Evolutionary conservation across 2,113 vertebrate species (phyloP).

Genomic region (Hemibagrus wyckioides): DNA sequence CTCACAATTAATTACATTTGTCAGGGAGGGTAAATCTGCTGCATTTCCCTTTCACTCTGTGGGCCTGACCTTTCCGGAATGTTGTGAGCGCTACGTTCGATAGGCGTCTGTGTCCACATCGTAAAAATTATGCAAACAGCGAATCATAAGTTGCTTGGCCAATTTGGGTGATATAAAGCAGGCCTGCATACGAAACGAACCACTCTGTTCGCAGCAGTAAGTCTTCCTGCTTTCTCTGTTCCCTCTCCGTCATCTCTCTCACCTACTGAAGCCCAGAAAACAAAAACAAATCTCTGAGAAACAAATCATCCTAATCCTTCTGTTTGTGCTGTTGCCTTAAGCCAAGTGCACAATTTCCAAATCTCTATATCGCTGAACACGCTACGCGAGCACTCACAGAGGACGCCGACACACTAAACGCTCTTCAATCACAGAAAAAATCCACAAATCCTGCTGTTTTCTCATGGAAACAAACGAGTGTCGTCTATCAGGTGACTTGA

Average conservation of each 20-base stretch:
- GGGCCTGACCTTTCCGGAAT: conserved; percentile 40
- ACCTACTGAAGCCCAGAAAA: neutral
- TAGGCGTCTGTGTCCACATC: neutral
- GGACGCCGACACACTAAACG: neutral
- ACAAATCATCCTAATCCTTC: conserved; percentile 13
- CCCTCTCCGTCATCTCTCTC: neutral
- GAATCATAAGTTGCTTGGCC: conserved; percentile 24
- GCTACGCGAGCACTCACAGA: neutral
- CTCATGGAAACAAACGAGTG: too few relatives aligned
- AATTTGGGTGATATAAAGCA: conserved; percentile 37
- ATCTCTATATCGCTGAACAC: neutral
- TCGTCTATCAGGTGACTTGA: neutral
- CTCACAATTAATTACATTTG: conserved; percentile 42
- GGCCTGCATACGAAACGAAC: conserved; percentile 1
- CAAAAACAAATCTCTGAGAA: conserved; percentile 10
- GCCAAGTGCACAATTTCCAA: neutral
- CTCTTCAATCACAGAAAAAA: neutral
- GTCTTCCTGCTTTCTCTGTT: neutral
- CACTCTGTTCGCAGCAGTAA: conserved; percentile 8
- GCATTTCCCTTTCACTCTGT: conserved; percentile 18
- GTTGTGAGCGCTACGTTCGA: conserved; percentile 24
- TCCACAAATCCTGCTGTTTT: neutral
- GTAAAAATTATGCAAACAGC: conserved; percentile 42
- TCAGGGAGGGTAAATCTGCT: conserved; percentile 32
- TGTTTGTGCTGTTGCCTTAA: conserved; percentile 22